Conservation (phyloP, 2,113 vertebrate species). For the Myotis davidii region DNA sequence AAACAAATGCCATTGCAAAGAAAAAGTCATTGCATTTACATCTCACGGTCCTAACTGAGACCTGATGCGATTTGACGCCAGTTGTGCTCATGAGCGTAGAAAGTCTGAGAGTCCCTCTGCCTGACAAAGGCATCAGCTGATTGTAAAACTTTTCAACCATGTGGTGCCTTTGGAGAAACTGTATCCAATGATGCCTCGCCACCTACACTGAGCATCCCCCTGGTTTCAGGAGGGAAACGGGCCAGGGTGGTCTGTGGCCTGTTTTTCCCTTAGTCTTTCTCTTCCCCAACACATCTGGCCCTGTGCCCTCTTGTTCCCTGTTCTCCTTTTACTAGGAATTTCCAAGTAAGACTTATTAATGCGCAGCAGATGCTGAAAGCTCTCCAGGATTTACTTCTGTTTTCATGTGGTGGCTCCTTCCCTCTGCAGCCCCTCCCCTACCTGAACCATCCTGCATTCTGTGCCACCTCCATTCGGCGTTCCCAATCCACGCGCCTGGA, state of each 20-base stretch:
- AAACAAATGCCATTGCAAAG: neutral
- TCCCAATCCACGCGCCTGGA: constrained; percentile 90
- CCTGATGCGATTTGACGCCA: neutral
- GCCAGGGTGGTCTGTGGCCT: constrained; percentile 67
- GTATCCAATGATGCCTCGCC: constrained; percentile 77
- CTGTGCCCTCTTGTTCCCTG: constrained; percentile 54
- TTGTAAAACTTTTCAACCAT: neutral
- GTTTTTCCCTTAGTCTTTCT: constrained; percentile 76
- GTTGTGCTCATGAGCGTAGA: neutral
- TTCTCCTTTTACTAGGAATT: constrained; percentile 82
- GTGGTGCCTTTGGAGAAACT: constrained; percentile 80
- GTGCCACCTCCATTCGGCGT: constrained; percentile 93
- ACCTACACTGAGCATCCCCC: constrained; percentile 72
- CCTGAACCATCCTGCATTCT: constrained; percentile 88
- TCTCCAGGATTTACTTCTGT: constrained; percentile 81
- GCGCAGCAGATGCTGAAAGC: constrained; percentile 82
- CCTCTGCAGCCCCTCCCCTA: constrained; percentile 85
- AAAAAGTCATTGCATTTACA: neutral
- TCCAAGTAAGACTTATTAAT: constrained; percentile 79
- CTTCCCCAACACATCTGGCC: neutral
- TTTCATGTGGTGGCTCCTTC: constrained; percentile 84
- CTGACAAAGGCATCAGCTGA: neutral
- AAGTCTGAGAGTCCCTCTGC: neutral
- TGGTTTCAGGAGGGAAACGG: constrained; percentile 75
- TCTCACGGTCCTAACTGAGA: neutral